These are phyloP conservation scores for Podabrus alpinus DNA, from an alignment of 2,888 invertebrate species.

Conservation along the genomic window DNA sequence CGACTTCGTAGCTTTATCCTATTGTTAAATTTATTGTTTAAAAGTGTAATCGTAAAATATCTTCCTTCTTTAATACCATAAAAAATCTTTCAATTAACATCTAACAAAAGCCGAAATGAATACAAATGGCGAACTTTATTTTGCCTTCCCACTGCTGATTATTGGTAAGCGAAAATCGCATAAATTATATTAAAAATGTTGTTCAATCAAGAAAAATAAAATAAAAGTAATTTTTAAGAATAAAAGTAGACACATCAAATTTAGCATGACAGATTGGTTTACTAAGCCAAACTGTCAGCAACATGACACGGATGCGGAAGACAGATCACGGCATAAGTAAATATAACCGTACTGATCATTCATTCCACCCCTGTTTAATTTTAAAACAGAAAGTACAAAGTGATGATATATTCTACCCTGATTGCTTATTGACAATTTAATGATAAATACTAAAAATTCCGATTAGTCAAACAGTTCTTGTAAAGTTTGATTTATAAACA, in stretches of 20 bases:
- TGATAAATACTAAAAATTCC: not conserved
- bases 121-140: not conserved
- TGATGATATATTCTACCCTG: conserved; percentile 21
- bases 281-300: conserved; percentile 14
- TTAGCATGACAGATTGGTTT: conserved; percentile 10
- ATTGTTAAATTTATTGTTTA: not conserved
- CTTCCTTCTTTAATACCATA: not conserved
- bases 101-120: not conserved
- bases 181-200: not conserved
- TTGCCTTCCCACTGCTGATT: not conserved
- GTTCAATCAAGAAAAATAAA: not conserved
- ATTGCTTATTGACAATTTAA: conserved; percentile 3
- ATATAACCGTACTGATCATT: conserved; percentile 3
- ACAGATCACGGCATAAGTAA: conserved; percentile 18
- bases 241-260: conserved; percentile 12
- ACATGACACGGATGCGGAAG: conserved; percentile 22
- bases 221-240: not conserved
- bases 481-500: not conserved
- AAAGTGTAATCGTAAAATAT: not conserved
- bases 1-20: not conserved
- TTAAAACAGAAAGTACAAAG: not conserved
- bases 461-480: not conserved
- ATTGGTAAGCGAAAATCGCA: not conserved
- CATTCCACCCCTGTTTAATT: conserved; percentile 6
- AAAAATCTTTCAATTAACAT: not conserved